Conservation (phyloP, 2,888 invertebrate species). For the Parnassius glacialis region DNA sequence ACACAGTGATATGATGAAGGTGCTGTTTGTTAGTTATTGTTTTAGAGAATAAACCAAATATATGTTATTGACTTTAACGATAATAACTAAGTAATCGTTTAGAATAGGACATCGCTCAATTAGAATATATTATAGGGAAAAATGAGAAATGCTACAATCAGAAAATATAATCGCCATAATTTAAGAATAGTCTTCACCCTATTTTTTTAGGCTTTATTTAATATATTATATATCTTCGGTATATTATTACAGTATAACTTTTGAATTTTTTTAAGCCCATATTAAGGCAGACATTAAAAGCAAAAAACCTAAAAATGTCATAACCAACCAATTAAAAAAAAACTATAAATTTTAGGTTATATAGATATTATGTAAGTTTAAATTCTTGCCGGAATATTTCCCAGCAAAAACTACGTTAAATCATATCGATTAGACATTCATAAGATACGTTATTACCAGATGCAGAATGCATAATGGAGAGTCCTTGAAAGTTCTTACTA, state of each 20-base stretch:
- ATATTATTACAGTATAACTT: not conserved
- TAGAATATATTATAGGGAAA: slow-evolving; percentile 43
- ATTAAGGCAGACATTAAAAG: not conserved
- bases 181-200: slow-evolving; percentile 11
- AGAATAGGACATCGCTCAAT: slow-evolving; percentile 46
- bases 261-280: not conserved
- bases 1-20: slow-evolving; percentile 62
- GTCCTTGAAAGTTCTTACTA: not conserved
- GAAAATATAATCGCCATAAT: slow-evolving; percentile 41
- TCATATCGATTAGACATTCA: slow-evolving; percentile 15
- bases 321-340: no score
- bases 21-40: slow-evolving; percentile 65
- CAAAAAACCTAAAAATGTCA: no score
- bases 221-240: not conserved
- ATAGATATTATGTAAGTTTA: slow-evolving; percentile 4
- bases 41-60: slow-evolving; percentile 72
- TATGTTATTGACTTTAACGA: slow-evolving; percentile 42
- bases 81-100: slow-evolving; percentile 34
- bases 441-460: slow-evolving; percentile 9
- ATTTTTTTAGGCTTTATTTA: not conserved
- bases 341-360: not conserved
- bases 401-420: slow-evolving; percentile 27
- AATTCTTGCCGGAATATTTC: slow-evolving; percentile 22
- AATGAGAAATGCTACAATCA: slow-evolving; percentile 45
- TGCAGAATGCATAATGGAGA: not conserved